Conservation (phyloP, 2,888 invertebrate genomes). For the Eretmocerus hayati region DNA sequence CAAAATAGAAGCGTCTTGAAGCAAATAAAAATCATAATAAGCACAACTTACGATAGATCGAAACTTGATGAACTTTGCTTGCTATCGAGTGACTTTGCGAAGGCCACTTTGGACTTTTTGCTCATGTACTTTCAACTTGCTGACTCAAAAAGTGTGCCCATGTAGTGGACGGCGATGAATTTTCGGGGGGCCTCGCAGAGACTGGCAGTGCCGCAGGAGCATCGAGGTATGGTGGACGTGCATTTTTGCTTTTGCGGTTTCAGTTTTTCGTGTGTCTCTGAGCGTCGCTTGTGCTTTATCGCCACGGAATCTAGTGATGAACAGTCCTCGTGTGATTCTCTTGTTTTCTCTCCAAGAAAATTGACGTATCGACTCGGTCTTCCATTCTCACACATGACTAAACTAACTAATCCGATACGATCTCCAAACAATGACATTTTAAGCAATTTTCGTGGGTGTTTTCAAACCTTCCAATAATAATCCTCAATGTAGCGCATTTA, state of each 20-base stretch:
- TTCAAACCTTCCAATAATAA: background rate
- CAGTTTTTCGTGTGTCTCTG: conserved; percentile 6
- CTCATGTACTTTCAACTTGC: background rate
- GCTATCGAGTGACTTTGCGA: conserved; percentile 3
- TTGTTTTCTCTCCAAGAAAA: conserved; percentile 4
- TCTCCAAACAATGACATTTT: background rate
- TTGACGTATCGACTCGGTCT: conserved; percentile 7
- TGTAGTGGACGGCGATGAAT: too few species aligned
- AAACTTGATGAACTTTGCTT: conserved; percentile 28
- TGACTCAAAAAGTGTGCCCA: conserved; percentile 8
- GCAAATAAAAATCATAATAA: conserved; percentile 49
- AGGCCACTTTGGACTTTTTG: conserved; percentile 17
- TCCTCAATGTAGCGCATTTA: too few species aligned
- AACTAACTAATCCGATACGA: background rate
- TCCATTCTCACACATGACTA: background rate
- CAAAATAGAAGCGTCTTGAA: conserved; percentile 45
- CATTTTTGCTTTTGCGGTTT: conserved; percentile 4
- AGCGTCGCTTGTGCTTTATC: background rate
- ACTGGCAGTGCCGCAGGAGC: conserved; percentile 12
- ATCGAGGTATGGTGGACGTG: conserved; percentile 8
- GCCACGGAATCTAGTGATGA: conserved; percentile 10
- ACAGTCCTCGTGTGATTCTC: conserved; percentile 15
- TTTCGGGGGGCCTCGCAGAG: too few species aligned
- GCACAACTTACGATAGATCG: conserved; percentile 48
- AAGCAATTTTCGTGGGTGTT: background rate